Evolutionary conservation across 2,888 invertebrate genomes (phyloP).

Genomic region (Dicycla oo): DNA sequence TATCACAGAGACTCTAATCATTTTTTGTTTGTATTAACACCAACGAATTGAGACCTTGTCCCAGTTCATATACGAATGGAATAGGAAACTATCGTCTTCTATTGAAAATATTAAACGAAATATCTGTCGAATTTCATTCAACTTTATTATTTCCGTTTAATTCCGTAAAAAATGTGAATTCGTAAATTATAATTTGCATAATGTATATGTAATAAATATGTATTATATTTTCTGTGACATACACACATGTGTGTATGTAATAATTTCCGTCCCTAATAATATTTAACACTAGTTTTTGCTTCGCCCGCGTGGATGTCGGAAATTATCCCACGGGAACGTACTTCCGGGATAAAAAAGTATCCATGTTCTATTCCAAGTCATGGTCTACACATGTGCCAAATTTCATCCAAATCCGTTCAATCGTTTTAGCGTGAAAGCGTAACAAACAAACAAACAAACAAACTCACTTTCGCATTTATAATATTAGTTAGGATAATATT

Average conservation of each 20-base stretch:
- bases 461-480: too few species aligned
- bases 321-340: too few species aligned
- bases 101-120: constrained; percentile 3
- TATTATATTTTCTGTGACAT: constrained; percentile 22
- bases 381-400: too few species aligned
- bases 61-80: constrained; percentile 11
- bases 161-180: constrained; percentile 9
- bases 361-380: too few species aligned
- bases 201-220: constrained; percentile 24
- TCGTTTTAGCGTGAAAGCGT: too few species aligned
- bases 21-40: constrained; percentile 2
- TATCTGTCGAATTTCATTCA: not conserved
- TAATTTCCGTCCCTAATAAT: constrained; percentile 29
- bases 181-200: constrained; percentile 22
- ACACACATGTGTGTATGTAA: constrained; percentile 15
- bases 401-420: too few species aligned
- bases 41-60: constrained; percentile 5
- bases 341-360: too few species aligned
- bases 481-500: too few species aligned
- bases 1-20: constrained; percentile 21
- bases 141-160: not conserved
- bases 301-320: too few species aligned
- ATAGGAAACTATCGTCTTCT: not conserved
- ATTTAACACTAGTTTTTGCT: too few species aligned
- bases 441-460: too few species aligned